phyloP scores from a whole-genome alignment of 2,113 vertebrate species.

The Monarcha castaneiventris region DNA sequence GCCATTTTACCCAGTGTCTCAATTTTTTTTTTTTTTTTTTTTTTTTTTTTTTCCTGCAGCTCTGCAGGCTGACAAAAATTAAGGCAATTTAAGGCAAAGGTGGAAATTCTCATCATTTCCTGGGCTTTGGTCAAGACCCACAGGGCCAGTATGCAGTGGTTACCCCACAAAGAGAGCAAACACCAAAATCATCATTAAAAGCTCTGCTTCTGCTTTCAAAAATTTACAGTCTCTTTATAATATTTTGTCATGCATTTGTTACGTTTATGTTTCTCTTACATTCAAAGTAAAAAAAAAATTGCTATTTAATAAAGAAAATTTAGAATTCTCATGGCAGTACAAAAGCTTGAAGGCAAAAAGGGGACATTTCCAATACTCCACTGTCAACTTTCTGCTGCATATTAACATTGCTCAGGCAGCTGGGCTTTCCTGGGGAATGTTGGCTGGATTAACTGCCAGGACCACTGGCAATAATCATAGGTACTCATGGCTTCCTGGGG shows the following conservation, averaged over 20 bases:
- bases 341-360: not conserved
- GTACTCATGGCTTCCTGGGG: not conserved
- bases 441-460: slow-evolving; percentile 7
- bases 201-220: not conserved
- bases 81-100: not conserved
- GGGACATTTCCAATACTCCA: not conserved
- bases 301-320: not conserved
- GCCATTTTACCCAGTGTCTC: not conserved
- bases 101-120: not conserved
- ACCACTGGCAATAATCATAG: slow-evolving; percentile 5
- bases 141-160: not conserved
- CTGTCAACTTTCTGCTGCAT: not conserved
- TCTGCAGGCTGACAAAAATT: not conserved
- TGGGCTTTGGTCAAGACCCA: not conserved
- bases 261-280: not conserved
- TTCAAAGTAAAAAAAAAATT: not conserved
- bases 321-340: not conserved
- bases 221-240: not conserved
- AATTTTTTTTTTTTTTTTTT: not conserved
- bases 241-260: not conserved
- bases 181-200: not conserved
- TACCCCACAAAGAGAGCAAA: not conserved
- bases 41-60: not conserved
- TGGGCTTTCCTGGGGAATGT: not conserved
- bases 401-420: not conserved